Conservation (phyloP, 1,140 invertebrate genomes). For the Cataglyphis hispanica region DNA sequence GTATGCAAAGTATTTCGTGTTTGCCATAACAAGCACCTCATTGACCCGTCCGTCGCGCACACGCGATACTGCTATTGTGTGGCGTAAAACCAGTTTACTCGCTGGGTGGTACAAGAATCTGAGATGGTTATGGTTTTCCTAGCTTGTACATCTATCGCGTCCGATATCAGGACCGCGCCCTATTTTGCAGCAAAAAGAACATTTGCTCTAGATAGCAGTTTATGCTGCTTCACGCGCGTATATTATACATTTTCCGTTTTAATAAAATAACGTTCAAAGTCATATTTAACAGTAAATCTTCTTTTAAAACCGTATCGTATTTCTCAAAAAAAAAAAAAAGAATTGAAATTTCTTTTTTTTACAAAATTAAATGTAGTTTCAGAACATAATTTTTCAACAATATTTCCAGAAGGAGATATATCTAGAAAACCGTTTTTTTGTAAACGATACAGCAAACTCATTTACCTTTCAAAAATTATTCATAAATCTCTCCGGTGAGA, state of each 20-base stretch:
- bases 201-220: slow-evolving; percentile 47
- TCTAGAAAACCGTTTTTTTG: too few relatives aligned
- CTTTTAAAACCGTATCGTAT: neutral
- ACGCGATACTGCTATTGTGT: slow-evolving; percentile 77
- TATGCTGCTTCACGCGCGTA: neutral
- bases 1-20: slow-evolving; percentile 86
- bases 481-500: too few relatives aligned
- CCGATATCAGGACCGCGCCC: slow-evolving; percentile 43
- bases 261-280: neutral
- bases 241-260: slow-evolving; percentile 12
- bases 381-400: neutral
- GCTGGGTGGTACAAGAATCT: slow-evolving; percentile 82
- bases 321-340: neutral
- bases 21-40: slow-evolving; percentile 85
- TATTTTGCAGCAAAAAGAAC: slow-evolving; percentile 28
- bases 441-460: too few relatives aligned
- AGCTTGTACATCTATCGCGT: slow-evolving; percentile 52
- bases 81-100: slow-evolving; percentile 81
- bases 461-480: too few relatives aligned
- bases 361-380: neutral
- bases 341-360: neutral
- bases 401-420: too few relatives aligned
- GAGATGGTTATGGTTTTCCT: slow-evolving; percentile 70
- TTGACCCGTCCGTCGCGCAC: slow-evolving; percentile 82
- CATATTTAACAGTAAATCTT: neutral